A percentile compares a stretch with the other conserved stretches of the same genome.
These are phyloP conservation scores for Meandrusa payeni DNA, from an alignment of 2,888 invertebrate species.

Conservation along the genomic window DNA sequence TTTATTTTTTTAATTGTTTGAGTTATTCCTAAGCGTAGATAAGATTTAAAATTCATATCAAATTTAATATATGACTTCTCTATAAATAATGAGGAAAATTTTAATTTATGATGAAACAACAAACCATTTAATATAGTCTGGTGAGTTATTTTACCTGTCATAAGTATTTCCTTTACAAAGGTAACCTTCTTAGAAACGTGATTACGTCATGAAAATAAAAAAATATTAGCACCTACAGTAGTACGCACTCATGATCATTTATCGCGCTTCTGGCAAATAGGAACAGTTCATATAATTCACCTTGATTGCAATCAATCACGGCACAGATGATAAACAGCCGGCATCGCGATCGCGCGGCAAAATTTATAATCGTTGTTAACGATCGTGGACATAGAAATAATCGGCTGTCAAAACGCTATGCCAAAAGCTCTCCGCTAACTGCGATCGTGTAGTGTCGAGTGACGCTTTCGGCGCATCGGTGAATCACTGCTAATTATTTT, in stretches of 20 bases:
- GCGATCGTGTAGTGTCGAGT: constrained; percentile 50
- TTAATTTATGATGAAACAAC: too few species aligned
- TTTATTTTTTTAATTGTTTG: too few species aligned
- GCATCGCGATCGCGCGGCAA: constrained; percentile 54
- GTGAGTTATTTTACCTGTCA: too few species aligned
- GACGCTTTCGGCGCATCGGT: constrained; percentile 61
- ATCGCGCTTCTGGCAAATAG: constrained; percentile 7
- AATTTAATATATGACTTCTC: too few species aligned
- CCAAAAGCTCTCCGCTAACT: constrained; percentile 62
- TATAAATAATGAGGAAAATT: too few species aligned
- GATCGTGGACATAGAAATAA: constrained; percentile 71
- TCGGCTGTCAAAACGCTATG: constrained; percentile 72
- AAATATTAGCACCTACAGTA: not conserved
- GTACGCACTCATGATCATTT: constrained; percentile 3
- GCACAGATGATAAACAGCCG: constrained; percentile 25
- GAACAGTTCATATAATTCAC: constrained; percentile 17
- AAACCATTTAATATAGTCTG: too few species aligned
- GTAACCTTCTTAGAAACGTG: constrained; percentile 2
- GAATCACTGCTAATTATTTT: constrained; percentile 75
- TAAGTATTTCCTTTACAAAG: not conserved
- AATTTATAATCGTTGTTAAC: constrained; percentile 61
- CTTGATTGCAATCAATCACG: constrained; percentile 24
- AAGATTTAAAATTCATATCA: too few species aligned
- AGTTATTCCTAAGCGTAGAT: too few species aligned
- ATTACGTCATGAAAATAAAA: constrained; percentile 16